Evolutionary conservation across 2,888 invertebrate genomes (phyloP).

Genomic region (Agrilus mali): DNA sequence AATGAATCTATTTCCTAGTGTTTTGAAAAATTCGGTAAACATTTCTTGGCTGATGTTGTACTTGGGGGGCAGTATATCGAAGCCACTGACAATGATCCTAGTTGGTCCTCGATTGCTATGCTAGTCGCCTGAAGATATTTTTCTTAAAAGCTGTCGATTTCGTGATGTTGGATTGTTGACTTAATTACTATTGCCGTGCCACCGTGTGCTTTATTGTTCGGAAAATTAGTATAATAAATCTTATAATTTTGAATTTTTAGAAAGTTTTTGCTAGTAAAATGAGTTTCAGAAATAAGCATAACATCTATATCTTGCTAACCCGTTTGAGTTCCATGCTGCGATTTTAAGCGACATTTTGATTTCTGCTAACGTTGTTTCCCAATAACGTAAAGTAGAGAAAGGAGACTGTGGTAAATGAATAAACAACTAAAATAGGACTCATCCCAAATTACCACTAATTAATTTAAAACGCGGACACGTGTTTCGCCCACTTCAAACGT

Average conservation of each 20-base stretch:
- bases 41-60: conserved; percentile 11
- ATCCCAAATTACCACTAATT: too few relatives aligned
- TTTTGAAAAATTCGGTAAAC: conserved; percentile 11
- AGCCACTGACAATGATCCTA: conserved; percentile 7
- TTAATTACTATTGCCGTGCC: conserved; percentile 12
- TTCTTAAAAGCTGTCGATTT: conserved; percentile 6
- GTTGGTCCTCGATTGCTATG: conserved; percentile 8
- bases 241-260: conserved; percentile 12
- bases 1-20: conserved; percentile 11
- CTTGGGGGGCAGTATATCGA: conserved; percentile 12
- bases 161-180: conserved; percentile 10
- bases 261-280: conserved; percentile 10
- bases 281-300: conserved; percentile 11
- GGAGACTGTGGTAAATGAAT: too few relatives aligned
- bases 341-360: conserved; percentile 11
- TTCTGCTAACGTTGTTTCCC: conserved; percentile 5
- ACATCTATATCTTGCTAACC: conserved; percentile 12
- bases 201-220: conserved; percentile 9
- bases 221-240: conserved; percentile 11
- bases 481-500: too few relatives aligned
- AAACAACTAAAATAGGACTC: too few relatives aligned
- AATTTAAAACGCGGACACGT: too few relatives aligned
- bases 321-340: conserved; percentile 14
- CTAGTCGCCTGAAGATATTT: conserved; percentile 13
- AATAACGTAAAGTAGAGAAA: too few relatives aligned